Base-by-base conservation (phyloP, 2,888 invertebrate genomes). In the Synanthedon myopaeformis region DNA sequence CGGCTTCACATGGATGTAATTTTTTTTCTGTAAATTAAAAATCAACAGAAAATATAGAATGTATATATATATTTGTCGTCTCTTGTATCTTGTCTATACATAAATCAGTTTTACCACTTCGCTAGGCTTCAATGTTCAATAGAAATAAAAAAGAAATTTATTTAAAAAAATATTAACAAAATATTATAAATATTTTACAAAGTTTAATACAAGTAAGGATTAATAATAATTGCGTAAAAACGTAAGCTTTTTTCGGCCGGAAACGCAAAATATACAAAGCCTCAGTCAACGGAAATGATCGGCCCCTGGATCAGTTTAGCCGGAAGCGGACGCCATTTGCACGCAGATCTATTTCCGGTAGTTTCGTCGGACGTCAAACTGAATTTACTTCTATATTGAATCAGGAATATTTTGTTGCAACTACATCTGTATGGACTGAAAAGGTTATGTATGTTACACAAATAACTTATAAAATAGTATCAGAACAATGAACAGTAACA, bases 261-360 rank as follows among this genome's bases (percentile, higher is more conserved):
- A 49, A 17, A 49, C 17, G 49, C 49, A 19, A 49, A 49, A 49
- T 66, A 68, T 69, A 70, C 69, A 63, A 65, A 70, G 64, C 66
- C 61, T 60, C 53, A 14, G 58, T 58, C 53, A 65, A 66, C 74
- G 72, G 72, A 72, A 51, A 61, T 69, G 59, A 62, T 58, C 57
- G 56, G 59, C 69, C 69, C 53, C 70, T 59, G 74, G 71, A 74
- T 73, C 73, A 69, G 72, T 69, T 67, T 64, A 64, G 67, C 72
- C 74, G 76, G 74, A 76, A 70, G 55, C 17, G 42, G 67, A 65
- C 61, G 65, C 68, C 65, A 70, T 69, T 68, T 65, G 67, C 68
- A 67, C 69, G 63, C 66, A 65, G 67, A 70, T 70, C 72, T 68
- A 75, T 74, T 78, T 77, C 78, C 79, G 70, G 67, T 60, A 57